Evolutionary conservation across 2,888 invertebrate species (phyloP).

Genomic region (Tryphoninae sp.): DNA sequence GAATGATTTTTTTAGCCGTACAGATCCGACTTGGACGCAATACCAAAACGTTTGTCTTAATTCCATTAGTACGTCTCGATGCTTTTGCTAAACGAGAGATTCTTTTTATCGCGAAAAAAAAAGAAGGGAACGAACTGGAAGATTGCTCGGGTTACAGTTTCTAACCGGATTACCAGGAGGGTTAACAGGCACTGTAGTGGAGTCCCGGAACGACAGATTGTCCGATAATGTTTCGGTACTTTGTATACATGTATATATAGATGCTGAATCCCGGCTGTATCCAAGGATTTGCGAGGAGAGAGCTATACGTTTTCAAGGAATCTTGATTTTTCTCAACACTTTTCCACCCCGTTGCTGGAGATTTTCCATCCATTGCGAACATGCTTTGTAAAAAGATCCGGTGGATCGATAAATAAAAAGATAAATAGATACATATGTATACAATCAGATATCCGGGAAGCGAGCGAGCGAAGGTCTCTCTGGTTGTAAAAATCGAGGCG

Average conservation of each 20-base stretch:
- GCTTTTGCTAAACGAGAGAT: not conserved
- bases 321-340: slow-evolving; percentile 35
- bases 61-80: not conserved
- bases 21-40: no score
- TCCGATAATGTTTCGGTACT: slow-evolving; percentile 46
- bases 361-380: not conserved
- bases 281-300: slow-evolving; percentile 30
- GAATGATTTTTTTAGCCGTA: no score
- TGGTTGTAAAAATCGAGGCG: slow-evolving; percentile 17
- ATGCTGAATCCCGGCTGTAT: not conserved
- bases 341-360: slow-evolving; percentile 3
- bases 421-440: slow-evolving; percentile 13
- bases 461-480: slow-evolving; percentile 5
- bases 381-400: not conserved
- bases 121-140: slow-evolving; percentile 21
- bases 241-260: slow-evolving; percentile 7
- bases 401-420: not conserved
- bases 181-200: slow-evolving; percentile 32
- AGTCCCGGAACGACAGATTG: slow-evolving; percentile 43
- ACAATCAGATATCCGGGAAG: not conserved
- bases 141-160: slow-evolving; percentile 32
- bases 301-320: slow-evolving; percentile 10
- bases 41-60: not conserved
- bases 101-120: not conserved
- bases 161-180: slow-evolving; percentile 33